Evolutionary conservation across 2,797 vertebrate species (phyloP).

Genomic region (Cossypha polioptera): DNA sequence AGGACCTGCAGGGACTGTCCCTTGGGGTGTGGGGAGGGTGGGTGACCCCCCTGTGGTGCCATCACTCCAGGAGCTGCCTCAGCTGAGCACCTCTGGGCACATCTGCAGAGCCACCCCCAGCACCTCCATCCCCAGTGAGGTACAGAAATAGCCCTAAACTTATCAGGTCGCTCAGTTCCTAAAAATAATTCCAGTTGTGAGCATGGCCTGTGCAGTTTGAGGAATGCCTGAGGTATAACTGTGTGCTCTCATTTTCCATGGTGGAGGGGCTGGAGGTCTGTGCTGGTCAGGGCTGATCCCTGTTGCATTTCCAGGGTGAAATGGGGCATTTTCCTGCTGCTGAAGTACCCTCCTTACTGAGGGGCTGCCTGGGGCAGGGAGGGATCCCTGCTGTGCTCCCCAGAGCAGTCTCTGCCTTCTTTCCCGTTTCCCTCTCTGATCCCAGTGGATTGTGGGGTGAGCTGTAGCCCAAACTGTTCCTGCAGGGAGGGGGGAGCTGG

Average conservation of each 20-base stretch:
- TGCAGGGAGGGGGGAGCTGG: neutral
- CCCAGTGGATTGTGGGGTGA: neutral
- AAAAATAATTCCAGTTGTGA: neutral
- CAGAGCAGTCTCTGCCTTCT: neutral
- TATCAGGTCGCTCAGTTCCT: neutral
- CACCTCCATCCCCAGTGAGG: neutral
- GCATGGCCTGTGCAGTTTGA: rapidly evolving
- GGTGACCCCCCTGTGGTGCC: neutral
- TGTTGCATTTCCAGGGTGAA: rapidly evolving
- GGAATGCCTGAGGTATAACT: rapidly evolving
- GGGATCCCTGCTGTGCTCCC: neutral
- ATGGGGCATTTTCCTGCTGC: neutral
- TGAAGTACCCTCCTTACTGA: neutral
- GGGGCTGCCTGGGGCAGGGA: rapidly evolving
- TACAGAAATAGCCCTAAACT: neutral
- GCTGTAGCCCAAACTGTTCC: neutral
- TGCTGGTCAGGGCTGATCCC: neutral
- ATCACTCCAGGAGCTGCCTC: neutral
- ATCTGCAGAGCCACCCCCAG: neutral
- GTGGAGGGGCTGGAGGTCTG: rapidly evolving
- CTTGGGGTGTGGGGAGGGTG: rapidly evolving
- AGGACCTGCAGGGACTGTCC: neutral
- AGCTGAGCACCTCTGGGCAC: neutral
- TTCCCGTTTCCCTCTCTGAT: neutral
- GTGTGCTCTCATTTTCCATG: rapidly evolving